phyloP scores from a whole-genome alignment of 2,113 vertebrate genomes.

The Semnopithecus entellus region DNA sequence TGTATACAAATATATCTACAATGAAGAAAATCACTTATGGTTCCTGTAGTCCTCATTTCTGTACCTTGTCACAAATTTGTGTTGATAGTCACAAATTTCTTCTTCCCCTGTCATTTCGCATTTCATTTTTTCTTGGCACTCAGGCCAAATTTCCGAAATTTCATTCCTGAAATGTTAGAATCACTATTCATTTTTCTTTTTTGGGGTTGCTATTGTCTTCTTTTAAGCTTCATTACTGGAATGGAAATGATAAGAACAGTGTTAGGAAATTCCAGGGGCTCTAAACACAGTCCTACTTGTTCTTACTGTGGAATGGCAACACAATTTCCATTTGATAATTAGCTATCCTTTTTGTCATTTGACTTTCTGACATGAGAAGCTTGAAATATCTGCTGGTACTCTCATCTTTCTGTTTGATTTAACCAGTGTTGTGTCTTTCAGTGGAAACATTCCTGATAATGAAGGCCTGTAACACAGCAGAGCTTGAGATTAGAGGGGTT shows the following conservation, averaged over 20 bases:
- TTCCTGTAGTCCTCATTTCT: neutral
- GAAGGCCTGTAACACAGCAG: neutral
- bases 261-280: neutral
- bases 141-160: neutral
- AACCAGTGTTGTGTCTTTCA: neutral
- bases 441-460: neutral
- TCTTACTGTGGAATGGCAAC: neutral
- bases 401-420: neutral
- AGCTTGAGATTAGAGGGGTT: neutral
- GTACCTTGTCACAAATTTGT: neutral
- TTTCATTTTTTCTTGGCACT: neutral
- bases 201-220: neutral
- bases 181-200: neutral
- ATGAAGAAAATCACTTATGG: neutral
- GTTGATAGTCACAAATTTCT: neutral
- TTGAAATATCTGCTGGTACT: neutral
- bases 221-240: neutral
- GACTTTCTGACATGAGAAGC: neutral
- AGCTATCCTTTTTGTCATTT: neutral
- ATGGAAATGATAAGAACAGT: neutral
- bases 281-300: neutral
- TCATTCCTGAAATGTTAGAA: neutral
- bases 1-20: neutral
- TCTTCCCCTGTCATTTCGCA: neutral
- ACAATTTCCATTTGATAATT: neutral